Conservation (phyloP, 2,888 invertebrate species). For the Apotomis capreana region DNA sequence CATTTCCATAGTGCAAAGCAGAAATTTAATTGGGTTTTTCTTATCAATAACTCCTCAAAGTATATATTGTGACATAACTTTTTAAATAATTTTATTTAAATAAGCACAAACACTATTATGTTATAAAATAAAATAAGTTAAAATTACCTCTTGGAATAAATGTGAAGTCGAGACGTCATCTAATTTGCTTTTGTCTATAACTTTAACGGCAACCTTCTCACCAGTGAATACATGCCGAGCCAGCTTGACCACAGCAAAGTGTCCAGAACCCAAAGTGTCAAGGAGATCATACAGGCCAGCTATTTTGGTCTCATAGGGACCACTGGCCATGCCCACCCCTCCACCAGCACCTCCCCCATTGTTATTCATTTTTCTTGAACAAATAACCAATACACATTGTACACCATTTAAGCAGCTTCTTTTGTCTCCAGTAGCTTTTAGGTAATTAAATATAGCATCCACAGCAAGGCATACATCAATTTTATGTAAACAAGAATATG, state of each 20-base stretch:
- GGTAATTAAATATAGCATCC: too few relatives aligned
- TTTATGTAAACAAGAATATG: too few relatives aligned
- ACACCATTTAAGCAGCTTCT: neutral
- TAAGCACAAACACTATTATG: neutral
- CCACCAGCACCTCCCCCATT: constrained; percentile 64
- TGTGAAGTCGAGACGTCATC: constrained; percentile 98
- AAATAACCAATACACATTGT: constrained; percentile 23
- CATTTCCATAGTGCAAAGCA: too few relatives aligned
- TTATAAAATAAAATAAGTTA: neutral
- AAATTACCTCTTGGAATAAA: constrained; percentile 95
- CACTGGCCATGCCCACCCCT: constrained; percentile 66
- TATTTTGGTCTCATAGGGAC: constrained; percentile 92
- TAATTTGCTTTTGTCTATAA: constrained; percentile 99
- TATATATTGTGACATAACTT: too few relatives aligned
- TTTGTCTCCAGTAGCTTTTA: neutral
- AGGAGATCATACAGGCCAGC: constrained; percentile 98
- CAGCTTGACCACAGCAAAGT: constrained; percentile 99
- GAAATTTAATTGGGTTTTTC: too few relatives aligned
- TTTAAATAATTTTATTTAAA: too few relatives aligned
- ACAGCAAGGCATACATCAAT: too few relatives aligned
- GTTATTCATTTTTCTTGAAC: constrained; percentile 65
- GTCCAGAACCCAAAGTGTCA: constrained; percentile 98
- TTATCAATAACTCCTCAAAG: too few relatives aligned
- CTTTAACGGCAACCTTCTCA: constrained; percentile 98
- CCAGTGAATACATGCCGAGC: constrained; percentile 99